A percentile compares a stretch with the other conserved stretches of the same genome.
Evolutionary conservation across 2,113 vertebrate genomes (phyloP).

Genomic region (Chloropsis hardwickii): DNA sequence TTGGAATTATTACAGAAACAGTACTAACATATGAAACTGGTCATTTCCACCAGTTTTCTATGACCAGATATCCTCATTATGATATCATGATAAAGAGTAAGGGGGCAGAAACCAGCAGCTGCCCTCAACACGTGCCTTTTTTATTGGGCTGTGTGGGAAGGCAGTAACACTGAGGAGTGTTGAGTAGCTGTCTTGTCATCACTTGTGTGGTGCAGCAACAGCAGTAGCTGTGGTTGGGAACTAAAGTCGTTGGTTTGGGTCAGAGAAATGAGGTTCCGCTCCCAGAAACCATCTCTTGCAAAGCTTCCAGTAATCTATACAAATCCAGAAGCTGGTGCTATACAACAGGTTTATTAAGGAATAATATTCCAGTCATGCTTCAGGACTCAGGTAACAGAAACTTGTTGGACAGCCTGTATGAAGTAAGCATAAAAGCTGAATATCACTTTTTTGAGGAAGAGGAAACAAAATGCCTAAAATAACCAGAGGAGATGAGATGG

Average conservation of each 20-base stretch:
- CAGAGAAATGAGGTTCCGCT: not conserved
- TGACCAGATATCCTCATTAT: not conserved
- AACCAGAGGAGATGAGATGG: not conserved
- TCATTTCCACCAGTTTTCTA: not conserved
- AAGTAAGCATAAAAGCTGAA: not conserved
- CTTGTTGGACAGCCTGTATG: not conserved
- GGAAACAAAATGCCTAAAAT: not conserved
- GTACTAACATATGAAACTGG: not conserved
- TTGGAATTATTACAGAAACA: not conserved
- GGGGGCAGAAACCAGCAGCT: not conserved
- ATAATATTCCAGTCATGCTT: not conserved
- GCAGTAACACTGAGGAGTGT: not conserved
- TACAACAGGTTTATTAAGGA: not conserved
- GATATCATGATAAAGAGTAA: not conserved
- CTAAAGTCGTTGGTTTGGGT: not conserved
- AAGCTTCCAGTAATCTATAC: not conserved
- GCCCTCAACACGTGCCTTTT: not conserved
- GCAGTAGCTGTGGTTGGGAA: not conserved
- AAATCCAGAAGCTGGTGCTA: not conserved
- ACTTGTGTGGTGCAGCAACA: not conserved
- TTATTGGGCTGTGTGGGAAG: not conserved
- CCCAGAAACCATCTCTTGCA: not conserved
- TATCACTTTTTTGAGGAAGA: not conserved
- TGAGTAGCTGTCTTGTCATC: not conserved
- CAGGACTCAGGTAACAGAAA: not conserved